Evolutionary conservation across 2,113 vertebrate genomes (phyloP).

Genomic region (cattle (Bos taurus)): DNA sequence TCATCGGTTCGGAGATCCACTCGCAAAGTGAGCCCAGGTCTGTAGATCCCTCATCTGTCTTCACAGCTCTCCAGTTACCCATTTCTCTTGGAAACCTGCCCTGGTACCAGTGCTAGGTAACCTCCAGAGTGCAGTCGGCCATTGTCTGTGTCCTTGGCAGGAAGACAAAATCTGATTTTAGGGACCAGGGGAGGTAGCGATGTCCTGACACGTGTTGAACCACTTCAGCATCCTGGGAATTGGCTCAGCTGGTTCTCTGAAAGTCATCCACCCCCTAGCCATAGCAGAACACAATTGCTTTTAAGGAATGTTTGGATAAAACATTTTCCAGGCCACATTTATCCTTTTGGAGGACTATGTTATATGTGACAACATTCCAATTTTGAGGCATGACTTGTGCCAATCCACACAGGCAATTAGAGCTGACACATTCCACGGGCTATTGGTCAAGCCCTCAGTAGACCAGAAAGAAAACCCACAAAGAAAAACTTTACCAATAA

Average conservation of each 20-base stretch:
- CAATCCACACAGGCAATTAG: constrained; percentile 70
- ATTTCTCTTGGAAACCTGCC: constrained; percentile 9
- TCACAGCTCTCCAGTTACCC: background rate
- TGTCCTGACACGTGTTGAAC: background rate
- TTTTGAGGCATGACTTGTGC: constrained; percentile 53
- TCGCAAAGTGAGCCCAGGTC: background rate
- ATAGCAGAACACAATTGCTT: background rate
- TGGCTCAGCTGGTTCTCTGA: background rate
- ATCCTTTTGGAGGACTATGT: constrained; percentile 50
- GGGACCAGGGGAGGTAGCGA: background rate
- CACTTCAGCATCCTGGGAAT: background rate
- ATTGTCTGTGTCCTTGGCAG: background rate
- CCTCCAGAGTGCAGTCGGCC: background rate
- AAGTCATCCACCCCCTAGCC: background rate
- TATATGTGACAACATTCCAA: constrained; percentile 63
- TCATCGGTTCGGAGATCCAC: background rate
- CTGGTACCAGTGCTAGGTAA: background rate
- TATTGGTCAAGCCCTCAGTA: constrained; percentile 57
- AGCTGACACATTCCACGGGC: constrained; percentile 63
- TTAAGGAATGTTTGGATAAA: constrained; percentile 55
- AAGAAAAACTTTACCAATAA: constrained; percentile 43
- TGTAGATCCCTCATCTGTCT: background rate
- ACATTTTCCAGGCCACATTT: constrained; percentile 55
- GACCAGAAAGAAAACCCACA: constrained; percentile 47
- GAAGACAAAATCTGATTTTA: background rate